Base-by-base conservation (phyloP, 2,113 vertebrate species). In the Australoheros scitulus region DNA sequence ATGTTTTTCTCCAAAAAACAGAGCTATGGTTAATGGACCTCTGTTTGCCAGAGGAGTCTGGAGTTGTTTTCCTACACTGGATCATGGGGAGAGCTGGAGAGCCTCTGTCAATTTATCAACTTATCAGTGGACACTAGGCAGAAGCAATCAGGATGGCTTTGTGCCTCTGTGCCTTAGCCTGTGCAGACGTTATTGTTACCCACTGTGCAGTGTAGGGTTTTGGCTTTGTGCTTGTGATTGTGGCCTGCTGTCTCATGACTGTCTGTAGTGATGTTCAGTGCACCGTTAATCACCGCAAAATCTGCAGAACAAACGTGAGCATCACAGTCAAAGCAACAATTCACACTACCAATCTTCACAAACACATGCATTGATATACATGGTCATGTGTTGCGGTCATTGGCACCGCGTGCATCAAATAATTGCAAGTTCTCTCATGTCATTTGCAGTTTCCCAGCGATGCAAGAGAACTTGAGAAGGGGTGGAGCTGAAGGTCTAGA, bases 401-500 rank as follows among this genome's bases (percentile, higher is more conserved):
- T 76, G 38, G 72, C 82, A 81, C 14, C 11, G 34, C 24, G 65
- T 11, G 59, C 64, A 72, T 36, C 81, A 79, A 72, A 79, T 60
- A 65, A 82, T 52, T 34, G 41, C 61, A 59, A 29, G 52, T 61
- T 56, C 81, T 87, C 72, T 86, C 86, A 89, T 72, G 17, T 65
- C 82, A 86, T 79, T 63, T 38, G 1, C 29, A 38, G 56, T 85
- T 90, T 90, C 76, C 74, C 82, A 87, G 18, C n/a, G 59, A 83
- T 78, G 72, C 70, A 77, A 59, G 58, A 78, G 83, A 94, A 94
- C 88, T 79, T 91, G 92, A 94, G 93, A 92, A 81, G 85, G 89
- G 93, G 92, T 91, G 92, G 92, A 90, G 91, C 87, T 93, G 84
- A 89, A 74, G 80, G 87, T 92, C 81, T 86, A 41, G 84, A 61